Evolutionary conservation across 1,140 invertebrate species (phyloP).

Genomic region (Drosophila athabasca): DNA sequence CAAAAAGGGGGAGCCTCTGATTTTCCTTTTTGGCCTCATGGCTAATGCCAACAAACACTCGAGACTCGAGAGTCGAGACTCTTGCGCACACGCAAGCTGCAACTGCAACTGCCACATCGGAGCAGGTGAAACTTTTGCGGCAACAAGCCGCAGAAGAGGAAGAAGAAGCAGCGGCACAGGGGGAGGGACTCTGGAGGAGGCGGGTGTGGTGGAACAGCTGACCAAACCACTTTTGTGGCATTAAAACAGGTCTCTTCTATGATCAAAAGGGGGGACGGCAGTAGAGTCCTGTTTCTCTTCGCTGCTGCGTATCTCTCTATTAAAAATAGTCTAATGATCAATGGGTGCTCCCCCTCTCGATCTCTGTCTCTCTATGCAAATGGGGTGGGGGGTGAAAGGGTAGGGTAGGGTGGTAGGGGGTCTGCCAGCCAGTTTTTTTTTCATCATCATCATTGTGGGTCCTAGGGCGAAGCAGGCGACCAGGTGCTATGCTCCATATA

Average conservation of each 20-base stretch:
- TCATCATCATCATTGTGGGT: constrained; percentile 23
- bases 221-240: constrained; percentile 75
- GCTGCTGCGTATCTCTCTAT: constrained; percentile 57
- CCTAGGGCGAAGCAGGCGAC: constrained; percentile 58
- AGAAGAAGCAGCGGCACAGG: too few species aligned
- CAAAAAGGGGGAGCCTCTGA: too few species aligned
- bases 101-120: constrained; percentile 34
- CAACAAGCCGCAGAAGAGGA: neutral
- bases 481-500: constrained; percentile 66
- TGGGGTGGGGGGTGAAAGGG: neutral
- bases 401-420: neutral
- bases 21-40: constrained; percentile 42
- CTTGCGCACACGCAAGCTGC: constrained; percentile 66
- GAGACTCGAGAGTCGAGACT: constrained; percentile 6
- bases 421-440: neutral
- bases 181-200: constrained; percentile 19
- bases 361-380: constrained; percentile 21
- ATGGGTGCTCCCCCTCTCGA: constrained; percentile 10
- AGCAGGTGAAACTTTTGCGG: constrained; percentile 74
- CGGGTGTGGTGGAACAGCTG: constrained; percentile 55
- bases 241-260: constrained; percentile 27
- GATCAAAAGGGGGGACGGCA: constrained; percentile 30
- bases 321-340: constrained; percentile 81
- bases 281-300: constrained; percentile 49
- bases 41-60: constrained; percentile 69